Evolutionary conservation across 1,140 invertebrate genomes (phyloP).

Genomic region (Drosophila yakuba): DNA sequence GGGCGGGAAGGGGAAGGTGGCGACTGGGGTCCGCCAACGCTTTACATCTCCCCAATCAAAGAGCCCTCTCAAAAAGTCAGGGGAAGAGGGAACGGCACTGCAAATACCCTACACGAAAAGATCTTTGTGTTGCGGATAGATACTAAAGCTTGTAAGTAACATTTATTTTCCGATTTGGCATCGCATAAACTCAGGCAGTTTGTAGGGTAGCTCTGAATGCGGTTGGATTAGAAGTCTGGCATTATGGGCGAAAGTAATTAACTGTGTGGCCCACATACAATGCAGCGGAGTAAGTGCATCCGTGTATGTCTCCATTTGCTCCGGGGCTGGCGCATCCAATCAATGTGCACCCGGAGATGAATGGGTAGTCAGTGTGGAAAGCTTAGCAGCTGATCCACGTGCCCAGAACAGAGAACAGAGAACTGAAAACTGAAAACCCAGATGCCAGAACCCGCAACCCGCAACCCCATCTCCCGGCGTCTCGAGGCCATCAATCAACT

Average conservation of each 20-base stretch:
- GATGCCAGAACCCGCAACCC: neutral
- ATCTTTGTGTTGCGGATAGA: neutral
- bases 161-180: no score
- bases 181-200: no score
- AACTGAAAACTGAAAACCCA: neutral
- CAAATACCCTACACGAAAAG: neutral
- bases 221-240: neutral
- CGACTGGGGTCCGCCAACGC: constrained; percentile 36
- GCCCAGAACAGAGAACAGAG: neutral
- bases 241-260: constrained; percentile 44
- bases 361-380: constrained; percentile 41
- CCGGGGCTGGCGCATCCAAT: constrained; percentile 45
- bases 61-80: constrained; percentile 2
- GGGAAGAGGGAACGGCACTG: neutral
- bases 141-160: no score
- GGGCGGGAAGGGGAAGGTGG: neutral
- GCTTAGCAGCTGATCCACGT: constrained; percentile 21
- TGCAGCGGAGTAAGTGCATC: constrained; percentile 15
- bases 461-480: neutral
- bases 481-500: constrained; percentile 58
- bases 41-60: constrained; percentile 54
- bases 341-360: constrained; percentile 64
- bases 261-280: constrained; percentile 35
- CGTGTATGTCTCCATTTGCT: constrained; percentile 3
- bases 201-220: constrained; percentile 1